Conservation (phyloP, 1,140 invertebrate species). For the Rhopalosiphum maidis region DNA sequence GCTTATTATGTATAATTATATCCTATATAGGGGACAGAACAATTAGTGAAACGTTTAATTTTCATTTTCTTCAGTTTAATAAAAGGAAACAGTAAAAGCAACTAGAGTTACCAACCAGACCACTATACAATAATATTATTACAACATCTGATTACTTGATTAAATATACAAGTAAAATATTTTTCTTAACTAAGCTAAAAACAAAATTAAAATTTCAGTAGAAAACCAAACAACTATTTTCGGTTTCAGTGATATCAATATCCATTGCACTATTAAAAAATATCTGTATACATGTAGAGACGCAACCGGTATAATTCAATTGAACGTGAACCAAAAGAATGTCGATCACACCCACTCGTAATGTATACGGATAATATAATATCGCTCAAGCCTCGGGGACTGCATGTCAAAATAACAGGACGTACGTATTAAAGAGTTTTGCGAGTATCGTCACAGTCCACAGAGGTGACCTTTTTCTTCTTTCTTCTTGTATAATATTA, state of each 20-base stretch:
- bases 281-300: not conserved
- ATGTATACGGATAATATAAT: conserved; percentile 3
- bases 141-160: not conserved
- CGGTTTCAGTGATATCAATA: not conserved
- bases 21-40: too few relatives aligned
- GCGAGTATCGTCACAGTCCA: conserved; percentile 12
- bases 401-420: conserved; percentile 20
- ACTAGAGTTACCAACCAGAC: not conserved
- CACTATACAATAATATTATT: too few relatives aligned
- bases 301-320: not conserved
- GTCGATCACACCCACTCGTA: conserved; percentile 31
- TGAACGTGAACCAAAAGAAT: conserved; percentile 11
- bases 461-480: not conserved
- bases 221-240: not conserved
- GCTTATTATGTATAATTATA: too few relatives aligned
- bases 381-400: conserved; percentile 20
- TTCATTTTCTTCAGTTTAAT: not conserved
- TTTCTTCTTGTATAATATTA: not conserved
- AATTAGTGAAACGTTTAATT: too few relatives aligned
- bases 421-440: conserved; percentile 29
- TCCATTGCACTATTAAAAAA: not conserved
- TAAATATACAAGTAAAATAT: too few relatives aligned
- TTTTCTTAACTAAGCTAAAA: not conserved
- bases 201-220: not conserved
- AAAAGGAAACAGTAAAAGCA: not conserved